phyloP scores from a whole-genome alignment of 2,888 invertebrate genomes.

The Cephus nigrinus region DNA sequence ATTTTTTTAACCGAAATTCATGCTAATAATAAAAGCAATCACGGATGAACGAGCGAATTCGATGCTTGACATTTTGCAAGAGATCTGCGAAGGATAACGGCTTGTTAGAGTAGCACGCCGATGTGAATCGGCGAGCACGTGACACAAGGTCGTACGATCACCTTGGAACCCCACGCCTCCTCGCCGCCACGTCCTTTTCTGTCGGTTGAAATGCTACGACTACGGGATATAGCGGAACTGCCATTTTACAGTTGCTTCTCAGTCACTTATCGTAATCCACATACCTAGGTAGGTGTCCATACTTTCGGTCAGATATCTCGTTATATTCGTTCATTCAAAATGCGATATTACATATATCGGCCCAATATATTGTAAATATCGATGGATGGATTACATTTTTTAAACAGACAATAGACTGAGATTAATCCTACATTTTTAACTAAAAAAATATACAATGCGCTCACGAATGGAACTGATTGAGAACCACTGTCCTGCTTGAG shows the following conservation, averaged over 20 bases:
- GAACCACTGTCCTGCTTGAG: not conserved
- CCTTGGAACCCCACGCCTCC: constrained; percentile 52
- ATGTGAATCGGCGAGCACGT: constrained; percentile 36
- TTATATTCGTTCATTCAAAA: not conserved
- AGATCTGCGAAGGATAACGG: not conserved
- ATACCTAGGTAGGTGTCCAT: not conserved
- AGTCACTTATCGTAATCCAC: not conserved
- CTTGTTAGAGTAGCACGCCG: not conserved
- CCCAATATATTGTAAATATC: not conserved
- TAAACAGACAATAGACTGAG: not conserved
- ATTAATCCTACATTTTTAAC: not conserved
- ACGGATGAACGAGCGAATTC: not conserved
- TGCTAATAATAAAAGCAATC: not conserved
- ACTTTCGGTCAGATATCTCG: not conserved
- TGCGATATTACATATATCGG: not conserved
- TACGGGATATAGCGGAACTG: constrained; percentile 52
- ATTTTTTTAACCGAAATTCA: not conserved
- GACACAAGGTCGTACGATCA: constrained; percentile 60
- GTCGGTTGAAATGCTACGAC: constrained; percentile 22
- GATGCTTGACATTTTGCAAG: not conserved
- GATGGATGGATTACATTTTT: not conserved
- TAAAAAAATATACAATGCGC: not conserved
- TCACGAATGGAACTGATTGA: not conserved
- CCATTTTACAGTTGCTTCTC: constrained; percentile 45
- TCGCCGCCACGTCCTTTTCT: constrained; percentile 40